Evolutionary conservation across 2,797 vertebrate genomes (phyloP).

Genomic region (Pitangus sulphuratus): DNA sequence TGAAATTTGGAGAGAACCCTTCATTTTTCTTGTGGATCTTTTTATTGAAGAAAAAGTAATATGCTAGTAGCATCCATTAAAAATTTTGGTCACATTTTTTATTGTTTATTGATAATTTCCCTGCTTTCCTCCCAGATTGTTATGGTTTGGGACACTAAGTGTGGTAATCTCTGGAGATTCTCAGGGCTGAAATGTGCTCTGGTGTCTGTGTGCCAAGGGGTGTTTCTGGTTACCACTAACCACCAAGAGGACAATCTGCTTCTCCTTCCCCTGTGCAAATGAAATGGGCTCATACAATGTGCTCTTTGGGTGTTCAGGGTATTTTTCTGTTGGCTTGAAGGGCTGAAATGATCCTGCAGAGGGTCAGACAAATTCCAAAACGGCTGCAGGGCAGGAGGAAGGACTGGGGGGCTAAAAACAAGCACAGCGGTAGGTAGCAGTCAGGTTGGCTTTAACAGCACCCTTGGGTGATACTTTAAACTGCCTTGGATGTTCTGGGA

Average conservation of each 20-base stretch:
- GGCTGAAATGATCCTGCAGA: neutral
- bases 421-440: neutral
- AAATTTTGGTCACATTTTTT: neutral
- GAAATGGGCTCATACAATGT: neutral
- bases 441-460: neutral
- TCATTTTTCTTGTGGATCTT: neutral
- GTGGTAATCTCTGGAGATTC: neutral
- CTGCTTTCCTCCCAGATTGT: neutral
- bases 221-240: neutral
- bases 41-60: neutral
- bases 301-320: neutral
- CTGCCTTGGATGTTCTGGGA: neutral
- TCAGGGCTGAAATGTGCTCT: neutral
- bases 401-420: neutral
- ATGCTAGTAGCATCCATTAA: neutral
- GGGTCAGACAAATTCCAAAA: neutral
- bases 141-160: neutral
- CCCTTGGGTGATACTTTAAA: neutral
- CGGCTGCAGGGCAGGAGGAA: neutral
- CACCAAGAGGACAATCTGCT: neutral
- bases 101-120: neutral
- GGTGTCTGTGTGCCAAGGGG: neutral
- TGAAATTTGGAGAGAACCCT: neutral
- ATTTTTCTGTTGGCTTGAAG: neutral
- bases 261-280: neutral